Base-by-base conservation (phyloP, 1,140 invertebrate genomes). In the Philotrypesis tridentata region DNA sequence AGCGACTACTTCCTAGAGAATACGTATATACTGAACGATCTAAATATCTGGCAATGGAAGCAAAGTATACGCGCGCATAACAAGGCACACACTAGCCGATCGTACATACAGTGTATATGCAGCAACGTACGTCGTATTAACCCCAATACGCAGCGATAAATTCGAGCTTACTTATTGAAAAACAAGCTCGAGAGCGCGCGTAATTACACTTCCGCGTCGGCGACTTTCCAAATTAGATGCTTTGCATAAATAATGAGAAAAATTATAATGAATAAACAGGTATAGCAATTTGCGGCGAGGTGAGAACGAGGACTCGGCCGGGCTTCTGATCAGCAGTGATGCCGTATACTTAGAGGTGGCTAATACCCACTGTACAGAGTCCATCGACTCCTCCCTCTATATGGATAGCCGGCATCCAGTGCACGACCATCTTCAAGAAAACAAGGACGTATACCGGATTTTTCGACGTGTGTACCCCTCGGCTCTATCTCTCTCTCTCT, bases 371-470 rank as follows among this genome's bases (percentile, higher is more conserved):
- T 27, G n/a, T 67, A 67, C 17, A n/a, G 14, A 23, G 73, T 21
- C 11, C 75, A 21, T 25, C 12, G 63, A 48, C 75, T 77, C 75
- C 75, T 67, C 75, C 63, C 61, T 43, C 33, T 25, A 21, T 23
- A n/a, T n/a, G n/a, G 43, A 17, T 55, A 23, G 33, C 25, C 17
- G 71, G 71, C 71, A 43, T 55, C 70, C 40, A 74, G 40, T 23
- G 72, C 72, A 48, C 40, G 70, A 48, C 73, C 23, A 61, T 55
- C 43, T 61, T 60, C 21, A 23, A 27, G 63, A 65, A 77, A 77
- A 77, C 75, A 77, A 67, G 61, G 63, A 77, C 75, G 75, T 40
- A 67, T 75, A 77, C 75, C 75, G 75, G 75, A 77, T 77, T 77
- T 77, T 77, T 77, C 76, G 43, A 79, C 65, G 76, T 70, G 65